These are phyloP conservation scores for Pentalonia nigronervosa DNA, from an alignment of 1,140 invertebrate genomes.

Conservation along the genomic window DNA sequence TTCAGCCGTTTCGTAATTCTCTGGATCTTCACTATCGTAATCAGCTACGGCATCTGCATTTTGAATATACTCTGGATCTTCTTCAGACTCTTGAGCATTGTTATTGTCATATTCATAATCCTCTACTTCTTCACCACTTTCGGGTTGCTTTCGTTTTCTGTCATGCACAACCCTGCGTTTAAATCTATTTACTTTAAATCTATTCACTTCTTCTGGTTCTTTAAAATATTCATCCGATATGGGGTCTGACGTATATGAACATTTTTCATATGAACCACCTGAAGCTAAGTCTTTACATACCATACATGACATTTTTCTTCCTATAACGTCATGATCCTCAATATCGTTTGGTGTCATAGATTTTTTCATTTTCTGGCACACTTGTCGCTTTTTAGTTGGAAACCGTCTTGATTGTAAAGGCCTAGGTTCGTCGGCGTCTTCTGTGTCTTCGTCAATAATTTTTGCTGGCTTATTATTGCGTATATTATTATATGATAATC, in stretches of 20 bases:
- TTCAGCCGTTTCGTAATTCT: conserved; percentile 61
- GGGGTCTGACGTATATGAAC: conserved; percentile 74
- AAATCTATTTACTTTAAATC: not conserved
- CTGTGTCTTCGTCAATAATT: not conserved
- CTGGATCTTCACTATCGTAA: conserved; percentile 60
- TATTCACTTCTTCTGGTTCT: not conserved
- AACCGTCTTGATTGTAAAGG: conserved; percentile 39
- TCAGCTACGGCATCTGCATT: conserved; percentile 58
- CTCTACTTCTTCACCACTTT: conserved; percentile 43
- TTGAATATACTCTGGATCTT: conserved; percentile 52
- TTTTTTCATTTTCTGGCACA: conserved; percentile 45
- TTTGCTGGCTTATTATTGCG: not conserved
- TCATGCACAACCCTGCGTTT: not conserved
- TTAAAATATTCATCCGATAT: conserved; percentile 72
- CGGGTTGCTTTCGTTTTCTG: not conserved
- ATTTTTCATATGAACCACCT: conserved; percentile 75
- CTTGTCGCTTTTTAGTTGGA: conserved; percentile 49
- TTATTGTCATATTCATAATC: conserved; percentile 38
- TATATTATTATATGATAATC: not conserved
- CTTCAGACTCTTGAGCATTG: conserved; percentile 59
- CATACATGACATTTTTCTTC: conserved; percentile 65
- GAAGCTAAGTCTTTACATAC: conserved; percentile 74
- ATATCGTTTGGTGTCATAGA: conserved; percentile 51
- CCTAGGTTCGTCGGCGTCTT: conserved; percentile 31
- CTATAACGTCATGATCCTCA: conserved; percentile 46